Base-by-base conservation (phyloP, 1,140 invertebrate genomes). In the Vanessa atalanta region DNA sequence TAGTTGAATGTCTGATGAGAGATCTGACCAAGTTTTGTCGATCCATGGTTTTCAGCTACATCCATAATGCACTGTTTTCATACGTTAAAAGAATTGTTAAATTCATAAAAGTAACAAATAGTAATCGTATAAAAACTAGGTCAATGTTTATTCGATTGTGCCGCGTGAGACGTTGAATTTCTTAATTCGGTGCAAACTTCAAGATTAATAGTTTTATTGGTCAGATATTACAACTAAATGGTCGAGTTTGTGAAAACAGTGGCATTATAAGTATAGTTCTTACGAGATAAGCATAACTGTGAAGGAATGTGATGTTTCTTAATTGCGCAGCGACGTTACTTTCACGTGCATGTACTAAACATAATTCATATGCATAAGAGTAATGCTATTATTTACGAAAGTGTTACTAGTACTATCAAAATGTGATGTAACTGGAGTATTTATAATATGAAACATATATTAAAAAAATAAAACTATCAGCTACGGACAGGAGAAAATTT, bases 351-450 rank as follows among this genome's bases (percentile, higher is more conserved):
- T 72, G 50, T 67, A 76, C 65, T 71, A 64, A 63, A 72, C 65
- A 68, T 73, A 79, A 81, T 77, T 84, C 80, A 81, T 86, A 75
- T 77, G 79, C 83, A 80, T 79, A 79, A 79, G 64, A 81, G 73
- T 73, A 77, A 75, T 75, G 70, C 72, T 63, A 70, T 16, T 70
- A 67, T 75, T 71, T 78, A 69, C 61, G 75, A 78, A 83, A 79
- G 77, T 77, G 72, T 61, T 77, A 76, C 53, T 72, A 79, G 63
- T 48, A 70, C 65, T 55, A 65, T 65, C 47, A 73, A 60, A 80
- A 75, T 63, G 55, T 80, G 70, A 80, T 50, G 71, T 69, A 76
- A 80, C 71, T 65, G 69, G 61, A 68, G 63, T 76, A 73, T 51
- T 75, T 70, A 48, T 47, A 75, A 63, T 64, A 63, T 70, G 37